Evolutionary conservation across 64 coral and sea anemone species (phyloP).

Genomic region (Actinia tenebrosa): DNA sequence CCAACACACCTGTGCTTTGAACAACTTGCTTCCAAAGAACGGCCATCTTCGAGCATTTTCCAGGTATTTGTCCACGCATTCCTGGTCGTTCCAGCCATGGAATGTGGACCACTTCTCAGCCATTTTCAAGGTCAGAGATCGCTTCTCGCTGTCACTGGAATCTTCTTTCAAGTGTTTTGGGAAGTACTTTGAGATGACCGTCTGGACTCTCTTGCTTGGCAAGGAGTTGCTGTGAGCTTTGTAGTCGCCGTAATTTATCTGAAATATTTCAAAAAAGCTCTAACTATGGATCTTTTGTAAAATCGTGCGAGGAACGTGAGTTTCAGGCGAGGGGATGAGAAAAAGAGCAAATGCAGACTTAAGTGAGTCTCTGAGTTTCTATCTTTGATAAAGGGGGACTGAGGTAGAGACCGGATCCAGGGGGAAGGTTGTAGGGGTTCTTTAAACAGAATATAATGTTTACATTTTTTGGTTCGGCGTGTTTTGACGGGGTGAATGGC

Average conservation of each 20-base stretch:
- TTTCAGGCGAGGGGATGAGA: too few species aligned
- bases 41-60: constrained; percentile 84
- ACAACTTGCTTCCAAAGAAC: constrained; percentile 84
- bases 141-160: constrained; percentile 56
- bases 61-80: constrained; percentile 79
- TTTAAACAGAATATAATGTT: too few species aligned
- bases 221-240: constrained; percentile 84
- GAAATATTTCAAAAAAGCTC: neutral
- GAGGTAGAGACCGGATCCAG: too few species aligned
- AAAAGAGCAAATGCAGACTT: too few species aligned
- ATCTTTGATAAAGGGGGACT: too few species aligned
- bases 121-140: constrained; percentile 68
- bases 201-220: constrained; percentile 74
- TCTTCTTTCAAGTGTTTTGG: constrained; percentile 78
- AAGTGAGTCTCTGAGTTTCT: too few species aligned
- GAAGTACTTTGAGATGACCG: constrained; percentile 66
- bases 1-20: constrained; percentile 76
- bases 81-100: constrained; percentile 76
- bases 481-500: too few species aligned
- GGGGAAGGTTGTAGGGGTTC: too few species aligned
- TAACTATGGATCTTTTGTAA: neutral
- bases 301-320: too few species aligned
- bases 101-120: constrained; percentile 82
- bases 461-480: too few species aligned
- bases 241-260: constrained; percentile 91